Conservation (phyloP, 2,113 vertebrate genomes). For the Scortum barcoo region DNA sequence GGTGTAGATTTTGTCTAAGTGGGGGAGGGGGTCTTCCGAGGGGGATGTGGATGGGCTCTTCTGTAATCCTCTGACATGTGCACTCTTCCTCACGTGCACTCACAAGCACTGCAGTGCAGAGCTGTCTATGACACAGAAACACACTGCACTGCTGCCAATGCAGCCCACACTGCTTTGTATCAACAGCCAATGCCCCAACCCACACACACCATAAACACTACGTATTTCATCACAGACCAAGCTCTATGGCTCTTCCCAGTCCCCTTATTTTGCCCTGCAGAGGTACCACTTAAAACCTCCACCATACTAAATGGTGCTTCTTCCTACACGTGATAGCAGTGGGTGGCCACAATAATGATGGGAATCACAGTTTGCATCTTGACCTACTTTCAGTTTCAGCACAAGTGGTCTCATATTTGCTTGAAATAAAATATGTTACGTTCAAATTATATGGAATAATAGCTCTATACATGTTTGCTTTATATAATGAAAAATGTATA, state of each 20-base stretch:
- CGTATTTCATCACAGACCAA: conserved; percentile 24
- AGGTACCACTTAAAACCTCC: not conserved
- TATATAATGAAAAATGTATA: not conserved
- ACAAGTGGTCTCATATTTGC: not conserved
- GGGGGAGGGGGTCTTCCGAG: conserved; percentile 13
- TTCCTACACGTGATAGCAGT: not conserved
- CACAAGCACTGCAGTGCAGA: conserved; percentile 64
- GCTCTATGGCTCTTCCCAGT: not conserved
- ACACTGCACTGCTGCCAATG: conserved; percentile 46
- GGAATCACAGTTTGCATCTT: conserved; percentile 7
- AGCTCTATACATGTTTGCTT: not conserved
- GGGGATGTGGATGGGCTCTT: conserved; percentile 35
- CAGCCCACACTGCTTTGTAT: conserved; percentile 58
- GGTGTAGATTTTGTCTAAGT: conserved; percentile 41
- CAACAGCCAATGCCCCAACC: conserved; percentile 24
- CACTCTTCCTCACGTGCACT: conserved; percentile 66
- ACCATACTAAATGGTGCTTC: not conserved
- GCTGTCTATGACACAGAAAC: conserved; percentile 56
- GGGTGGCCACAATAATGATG: conserved; percentile 3
- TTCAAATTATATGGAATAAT: not conserved
- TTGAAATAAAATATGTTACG: not conserved
- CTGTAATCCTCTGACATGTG: conserved; percentile 72
- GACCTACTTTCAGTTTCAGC: conserved; percentile 22
- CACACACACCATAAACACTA: conserved; percentile 37
- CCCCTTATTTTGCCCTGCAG: not conserved